These are phyloP conservation scores for Strix uralensis DNA, from an alignment of 2,113 vertebrate species.

Conservation along the genomic window DNA sequence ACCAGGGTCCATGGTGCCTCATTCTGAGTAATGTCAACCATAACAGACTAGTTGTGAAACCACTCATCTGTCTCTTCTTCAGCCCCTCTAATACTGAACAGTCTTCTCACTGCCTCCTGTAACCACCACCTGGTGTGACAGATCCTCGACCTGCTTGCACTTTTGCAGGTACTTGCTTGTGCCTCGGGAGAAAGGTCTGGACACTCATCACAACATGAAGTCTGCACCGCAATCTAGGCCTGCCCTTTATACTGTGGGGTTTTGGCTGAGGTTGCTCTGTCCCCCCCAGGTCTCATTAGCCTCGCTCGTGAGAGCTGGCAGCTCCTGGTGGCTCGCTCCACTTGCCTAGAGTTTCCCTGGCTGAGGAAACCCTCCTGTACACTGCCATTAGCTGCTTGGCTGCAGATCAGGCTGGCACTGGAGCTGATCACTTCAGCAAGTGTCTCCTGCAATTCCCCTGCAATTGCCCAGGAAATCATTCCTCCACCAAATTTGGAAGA, in stretches of 20 bases:
- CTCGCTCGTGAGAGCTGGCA: fast-evolving
- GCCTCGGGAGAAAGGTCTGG: not conserved
- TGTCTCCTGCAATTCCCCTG: not conserved
- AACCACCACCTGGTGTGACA: not conserved
- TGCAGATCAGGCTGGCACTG: fast-evolving
- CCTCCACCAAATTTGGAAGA: not conserved
- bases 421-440: not conserved
- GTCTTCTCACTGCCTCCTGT: not conserved
- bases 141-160: not conserved
- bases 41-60: not conserved
- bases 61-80: not conserved
- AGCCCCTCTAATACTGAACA: not conserved
- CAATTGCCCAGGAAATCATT: not conserved
- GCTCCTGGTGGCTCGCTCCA: not conserved
- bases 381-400: fast-evolving
- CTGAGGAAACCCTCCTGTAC: not conserved
- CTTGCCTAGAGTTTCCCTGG: not conserved
- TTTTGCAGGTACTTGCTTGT: not conserved
- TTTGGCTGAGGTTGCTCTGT: not conserved
- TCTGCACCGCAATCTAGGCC: not conserved
- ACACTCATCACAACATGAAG: not conserved
- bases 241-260: not conserved
- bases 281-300: not conserved
- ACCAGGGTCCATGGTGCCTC: not conserved
- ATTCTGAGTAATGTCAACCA: not conserved